These are phyloP conservation scores for Muscicapa striata DNA, from an alignment of 2,797 vertebrate species.

Conservation along the genomic window DNA sequence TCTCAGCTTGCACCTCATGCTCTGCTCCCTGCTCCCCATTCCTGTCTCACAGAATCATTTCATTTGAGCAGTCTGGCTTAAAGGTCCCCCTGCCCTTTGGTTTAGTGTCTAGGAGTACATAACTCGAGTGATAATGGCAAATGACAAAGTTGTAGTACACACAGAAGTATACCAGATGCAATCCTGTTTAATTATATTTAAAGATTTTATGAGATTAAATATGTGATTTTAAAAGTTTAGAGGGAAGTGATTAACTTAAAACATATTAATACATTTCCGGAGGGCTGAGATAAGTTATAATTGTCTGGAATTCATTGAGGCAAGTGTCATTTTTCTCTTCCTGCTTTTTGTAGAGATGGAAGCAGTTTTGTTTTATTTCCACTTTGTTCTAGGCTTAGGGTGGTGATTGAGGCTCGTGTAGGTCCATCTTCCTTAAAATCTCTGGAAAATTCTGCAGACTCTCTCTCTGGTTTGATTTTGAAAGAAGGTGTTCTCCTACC, in stretches of 20 bases:
- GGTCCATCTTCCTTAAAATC: neutral
- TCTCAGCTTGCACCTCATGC: neutral
- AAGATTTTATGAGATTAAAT: constrained; percentile 3
- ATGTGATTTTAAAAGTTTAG: neutral
- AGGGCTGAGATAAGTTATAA: neutral
- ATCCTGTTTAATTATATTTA: constrained; percentile 2
- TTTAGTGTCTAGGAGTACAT: neutral
- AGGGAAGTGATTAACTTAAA: neutral
- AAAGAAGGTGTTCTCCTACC: constrained; percentile 47
- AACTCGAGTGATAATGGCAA: neutral
- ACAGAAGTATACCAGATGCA: neutral
- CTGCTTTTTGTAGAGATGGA: neutral
- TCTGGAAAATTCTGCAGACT: neutral
- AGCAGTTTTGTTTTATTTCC: neutral
- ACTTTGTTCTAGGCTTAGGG: neutral
- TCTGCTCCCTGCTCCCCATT: neutral
- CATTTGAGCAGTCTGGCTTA: neutral
- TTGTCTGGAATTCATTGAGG: neutral
- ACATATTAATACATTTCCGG: neutral
- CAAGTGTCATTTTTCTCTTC: constrained; percentile 7
- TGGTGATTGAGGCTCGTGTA: neutral
- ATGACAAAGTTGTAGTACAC: neutral
- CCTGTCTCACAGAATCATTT: neutral
- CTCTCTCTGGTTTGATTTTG: constrained; percentile 16
- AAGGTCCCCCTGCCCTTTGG: neutral